phyloP scores from a whole-genome alignment of 2,888 invertebrate genomes.

The Cheilosia impressa region DNA sequence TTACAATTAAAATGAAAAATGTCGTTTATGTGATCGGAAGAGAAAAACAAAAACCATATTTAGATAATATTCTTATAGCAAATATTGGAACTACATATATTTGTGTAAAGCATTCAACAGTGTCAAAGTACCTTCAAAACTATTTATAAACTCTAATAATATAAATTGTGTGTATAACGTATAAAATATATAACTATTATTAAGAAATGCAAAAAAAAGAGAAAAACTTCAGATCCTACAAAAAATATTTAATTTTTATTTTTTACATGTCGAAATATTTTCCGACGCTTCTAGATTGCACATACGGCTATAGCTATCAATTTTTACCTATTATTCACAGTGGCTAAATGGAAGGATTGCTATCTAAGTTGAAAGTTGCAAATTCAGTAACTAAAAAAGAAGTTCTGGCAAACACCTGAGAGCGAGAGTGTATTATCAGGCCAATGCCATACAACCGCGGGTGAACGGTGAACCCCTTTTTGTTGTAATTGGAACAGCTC shows the following conservation, averaged over 20 bases:
- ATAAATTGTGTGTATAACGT: background rate
- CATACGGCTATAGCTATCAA: no score
- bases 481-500: no score
- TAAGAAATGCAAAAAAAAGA: background rate
- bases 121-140: conserved; percentile 73
- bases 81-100: conserved; percentile 16
- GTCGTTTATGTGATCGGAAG: conserved; percentile 41
- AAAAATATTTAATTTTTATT: background rate
- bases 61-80: conserved; percentile 23
- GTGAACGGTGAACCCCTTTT: no score
- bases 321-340: no score
- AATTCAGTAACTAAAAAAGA: no score
- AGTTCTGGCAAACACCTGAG: no score
- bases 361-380: no score
- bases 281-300: no score
- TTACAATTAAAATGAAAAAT: conserved; percentile 25
- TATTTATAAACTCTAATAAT: conserved; percentile 37
- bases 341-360: no score
- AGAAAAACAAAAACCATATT: conserved; percentile 9
- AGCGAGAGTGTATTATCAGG: no score
- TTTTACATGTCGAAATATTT: background rate
- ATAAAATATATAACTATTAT: conserved; percentile 3
- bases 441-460: no score
- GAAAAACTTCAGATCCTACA: background rate
- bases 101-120: conserved; percentile 56